Percentiles rank a stretch among this genome's conserved stretches.
Evolutionary conservation across 2,888 invertebrate species (phyloP).

Genomic region (Pachliopta kotzebuea): DNA sequence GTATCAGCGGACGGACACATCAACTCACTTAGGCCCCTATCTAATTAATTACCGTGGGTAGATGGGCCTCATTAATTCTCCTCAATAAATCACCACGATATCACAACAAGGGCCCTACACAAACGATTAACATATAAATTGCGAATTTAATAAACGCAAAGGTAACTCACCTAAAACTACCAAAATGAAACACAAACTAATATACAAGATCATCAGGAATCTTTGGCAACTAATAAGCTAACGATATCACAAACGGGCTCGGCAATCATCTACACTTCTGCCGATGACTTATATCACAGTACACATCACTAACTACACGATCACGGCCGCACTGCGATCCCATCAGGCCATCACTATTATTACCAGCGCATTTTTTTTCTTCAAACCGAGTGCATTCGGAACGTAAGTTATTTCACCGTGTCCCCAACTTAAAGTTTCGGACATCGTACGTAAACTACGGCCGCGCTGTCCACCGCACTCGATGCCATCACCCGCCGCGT

Average conservation of each 20-base stretch:
- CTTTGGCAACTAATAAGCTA: conserved; percentile 80
- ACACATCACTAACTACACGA: conserved; percentile 77
- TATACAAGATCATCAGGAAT: conserved; percentile 80
- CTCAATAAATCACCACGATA: conserved; percentile 55
- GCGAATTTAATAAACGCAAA: conserved; percentile 35
- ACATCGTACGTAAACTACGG: conserved; percentile 63
- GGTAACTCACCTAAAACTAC: conserved; percentile 77
- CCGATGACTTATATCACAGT: conserved; percentile 76
- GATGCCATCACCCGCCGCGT: conserved; percentile 61
- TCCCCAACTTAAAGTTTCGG: conserved; percentile 66
- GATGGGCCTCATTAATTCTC: conserved; percentile 32
- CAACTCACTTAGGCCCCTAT: conserved; percentile 23
- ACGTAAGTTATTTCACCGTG: conserved; percentile 68
- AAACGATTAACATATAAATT: conserved; percentile 34
- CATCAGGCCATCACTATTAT: conserved; percentile 73
- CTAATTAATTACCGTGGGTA: conserved; percentile 28
- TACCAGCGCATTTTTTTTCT: conserved; percentile 74
- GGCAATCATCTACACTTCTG: conserved; percentile 77
- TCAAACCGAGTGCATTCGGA: conserved; percentile 65
- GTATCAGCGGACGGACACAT: conserved; percentile 8
- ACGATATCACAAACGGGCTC: conserved; percentile 69
- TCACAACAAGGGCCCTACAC: conserved; percentile 39
- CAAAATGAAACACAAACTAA: conserved; percentile 80
- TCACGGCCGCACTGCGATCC: conserved; percentile 73
- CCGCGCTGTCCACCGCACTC: conserved; percentile 44